A percentile compares a stretch with the other conserved stretches of the same genome.
phyloP scores from a whole-genome alignment of 92 coral and sea anemone species.

The Zoanthus sansibaricus region DNA sequence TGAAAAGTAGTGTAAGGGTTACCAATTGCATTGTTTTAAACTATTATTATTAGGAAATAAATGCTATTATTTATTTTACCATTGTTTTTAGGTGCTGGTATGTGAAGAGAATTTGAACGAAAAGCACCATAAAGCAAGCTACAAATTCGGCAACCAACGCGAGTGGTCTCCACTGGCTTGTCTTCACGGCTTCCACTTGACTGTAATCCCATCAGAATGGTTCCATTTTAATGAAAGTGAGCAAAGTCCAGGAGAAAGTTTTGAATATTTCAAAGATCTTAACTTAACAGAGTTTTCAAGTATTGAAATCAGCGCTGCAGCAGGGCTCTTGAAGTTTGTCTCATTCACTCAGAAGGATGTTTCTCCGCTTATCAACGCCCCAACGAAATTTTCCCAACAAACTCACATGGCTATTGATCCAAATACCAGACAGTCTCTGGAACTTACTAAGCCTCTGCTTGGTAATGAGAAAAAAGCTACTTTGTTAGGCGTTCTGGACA shows the following conservation, averaged over 20 bases:
- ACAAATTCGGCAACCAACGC: constrained; percentile 63
- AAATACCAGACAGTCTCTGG: constrained; percentile 77
- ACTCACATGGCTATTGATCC: constrained; percentile 91
- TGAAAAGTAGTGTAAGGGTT: not conserved
- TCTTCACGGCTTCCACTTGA: constrained; percentile 74
- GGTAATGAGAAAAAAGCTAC: constrained; percentile 83
- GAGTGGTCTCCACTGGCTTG: constrained; percentile 67
- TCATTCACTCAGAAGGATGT: constrained; percentile 79
- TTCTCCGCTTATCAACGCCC: constrained; percentile 75
- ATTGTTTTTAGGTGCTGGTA: constrained; percentile 62
- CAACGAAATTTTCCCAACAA: constrained; percentile 73
- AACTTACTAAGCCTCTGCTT: constrained; percentile 79
- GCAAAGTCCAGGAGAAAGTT: not conserved
- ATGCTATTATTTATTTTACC: not conserved
- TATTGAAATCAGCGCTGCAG: constrained; percentile 75
- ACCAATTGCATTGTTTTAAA: not conserved
- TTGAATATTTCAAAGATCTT: constrained; percentile 34
- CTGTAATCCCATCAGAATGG: constrained; percentile 81
- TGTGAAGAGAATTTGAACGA: constrained; percentile 75
- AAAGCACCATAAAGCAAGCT: constrained; percentile 54
- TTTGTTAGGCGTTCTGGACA: constrained; percentile 82
- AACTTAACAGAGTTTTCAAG: constrained; percentile 71
- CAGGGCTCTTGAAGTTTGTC: constrained; percentile 75
- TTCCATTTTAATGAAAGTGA: constrained; percentile 52
- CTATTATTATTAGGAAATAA: not conserved